These are phyloP conservation scores for Bagarius yarrelli DNA, from an alignment of 2,113 vertebrate species.

Conservation along the genomic window DNA sequence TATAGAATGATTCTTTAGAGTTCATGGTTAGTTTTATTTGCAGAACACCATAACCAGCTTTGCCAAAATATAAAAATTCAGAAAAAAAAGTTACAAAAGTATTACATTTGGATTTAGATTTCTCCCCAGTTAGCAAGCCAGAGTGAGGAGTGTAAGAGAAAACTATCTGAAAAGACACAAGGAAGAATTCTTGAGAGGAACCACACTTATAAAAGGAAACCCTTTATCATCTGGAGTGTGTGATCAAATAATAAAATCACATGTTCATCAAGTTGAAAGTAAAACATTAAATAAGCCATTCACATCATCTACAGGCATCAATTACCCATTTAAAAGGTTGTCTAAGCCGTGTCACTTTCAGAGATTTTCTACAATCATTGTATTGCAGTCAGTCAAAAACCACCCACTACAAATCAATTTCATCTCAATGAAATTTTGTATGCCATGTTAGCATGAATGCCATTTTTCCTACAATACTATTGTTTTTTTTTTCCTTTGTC, in stretches of 20 bases:
- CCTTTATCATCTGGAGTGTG: not conserved
- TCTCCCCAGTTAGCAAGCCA: no score
- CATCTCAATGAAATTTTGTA: conserved; percentile 6
- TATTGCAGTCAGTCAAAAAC: conserved; percentile 14
- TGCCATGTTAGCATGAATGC: conserved; percentile 12
- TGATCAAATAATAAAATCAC: conserved; percentile 14
- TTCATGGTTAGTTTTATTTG: no score
- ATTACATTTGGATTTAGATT: no score
- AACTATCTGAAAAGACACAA: no score
- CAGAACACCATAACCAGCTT: no score
- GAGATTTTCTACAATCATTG: not conserved
- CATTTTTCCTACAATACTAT: conserved; percentile 1
- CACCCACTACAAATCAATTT: conserved; percentile 5
- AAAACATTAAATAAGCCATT: conserved; percentile 26
- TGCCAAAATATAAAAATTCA: no score
- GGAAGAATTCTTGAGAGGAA: no score
- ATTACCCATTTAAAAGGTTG: conserved; percentile 25
- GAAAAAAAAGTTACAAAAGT: no score
- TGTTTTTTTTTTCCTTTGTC: not conserved
- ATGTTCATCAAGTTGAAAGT: conserved; percentile 9
- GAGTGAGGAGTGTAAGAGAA: no score
- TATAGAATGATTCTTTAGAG: no score
- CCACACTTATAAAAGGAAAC: no score
- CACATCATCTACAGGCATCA: not conserved
- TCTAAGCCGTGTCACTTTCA: conserved; percentile 35